A percentile compares a stretch with the other conserved stretches of the same genome.
Conservation (phyloP, 2,113 vertebrate genomes). For the Gobio gobio region DNA sequence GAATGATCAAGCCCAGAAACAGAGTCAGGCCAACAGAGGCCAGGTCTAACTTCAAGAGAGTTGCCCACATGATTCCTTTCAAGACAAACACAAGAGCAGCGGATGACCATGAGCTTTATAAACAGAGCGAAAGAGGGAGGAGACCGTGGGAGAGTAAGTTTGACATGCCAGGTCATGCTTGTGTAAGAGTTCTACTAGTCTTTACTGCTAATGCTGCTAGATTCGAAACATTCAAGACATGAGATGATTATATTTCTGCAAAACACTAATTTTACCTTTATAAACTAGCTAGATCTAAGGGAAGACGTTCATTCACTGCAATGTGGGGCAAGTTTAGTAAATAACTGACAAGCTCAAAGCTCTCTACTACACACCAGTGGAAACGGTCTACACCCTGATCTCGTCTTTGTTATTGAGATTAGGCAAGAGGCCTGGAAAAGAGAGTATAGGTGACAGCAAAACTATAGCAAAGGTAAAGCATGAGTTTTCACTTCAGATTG, state of each 20-base stretch:
- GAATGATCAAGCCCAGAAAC: constrained; percentile 20
- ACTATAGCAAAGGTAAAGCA: background rate
- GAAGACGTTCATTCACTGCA: background rate
- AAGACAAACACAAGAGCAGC: background rate
- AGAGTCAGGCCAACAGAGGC: background rate
- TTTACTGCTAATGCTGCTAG: too few species aligned
- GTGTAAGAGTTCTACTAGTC: too few species aligned
- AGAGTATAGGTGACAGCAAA: background rate
- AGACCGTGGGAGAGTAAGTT: background rate
- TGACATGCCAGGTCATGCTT: background rate
- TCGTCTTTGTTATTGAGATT: background rate
- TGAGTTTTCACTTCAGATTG: background rate
- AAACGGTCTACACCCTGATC: background rate
- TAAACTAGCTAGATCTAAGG: background rate
- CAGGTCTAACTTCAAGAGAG: constrained; percentile 34
- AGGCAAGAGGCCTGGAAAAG: background rate
- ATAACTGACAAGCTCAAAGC: background rate
- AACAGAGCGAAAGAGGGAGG: background rate
- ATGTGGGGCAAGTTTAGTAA: background rate
- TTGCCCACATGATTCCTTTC: constrained; percentile 36
- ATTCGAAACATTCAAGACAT: background rate
- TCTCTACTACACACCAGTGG: background rate
- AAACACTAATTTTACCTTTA: background rate
- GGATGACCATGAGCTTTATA: background rate
- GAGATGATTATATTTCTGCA: background rate